Evolutionary conservation across 2,113 vertebrate species (phyloP).

Genomic region (Pterocles orientalis): DNA sequence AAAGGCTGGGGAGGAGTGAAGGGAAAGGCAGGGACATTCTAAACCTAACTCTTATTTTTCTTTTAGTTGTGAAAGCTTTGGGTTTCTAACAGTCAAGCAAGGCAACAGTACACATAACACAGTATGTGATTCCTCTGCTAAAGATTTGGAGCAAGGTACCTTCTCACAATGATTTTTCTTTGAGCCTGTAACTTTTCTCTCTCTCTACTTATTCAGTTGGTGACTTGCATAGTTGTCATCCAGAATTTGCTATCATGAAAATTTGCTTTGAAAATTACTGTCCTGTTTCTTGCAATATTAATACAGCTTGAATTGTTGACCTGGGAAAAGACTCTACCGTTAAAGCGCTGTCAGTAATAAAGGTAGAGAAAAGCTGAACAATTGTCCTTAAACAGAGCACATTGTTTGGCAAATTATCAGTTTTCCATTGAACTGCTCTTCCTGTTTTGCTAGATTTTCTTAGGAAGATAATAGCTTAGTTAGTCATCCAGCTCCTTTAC

Average conservation of each 20-base stretch:
- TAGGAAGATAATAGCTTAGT: background rate
- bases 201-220: fast-evolving
- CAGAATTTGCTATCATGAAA: background rate
- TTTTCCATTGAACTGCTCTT: background rate
- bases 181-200: background rate
- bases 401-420: background rate
- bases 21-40: too few species aligned
- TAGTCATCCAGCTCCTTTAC: background rate
- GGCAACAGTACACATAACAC: constrained; percentile 72
- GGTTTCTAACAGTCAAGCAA: background rate
- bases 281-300: background rate
- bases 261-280: background rate
- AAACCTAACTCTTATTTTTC: background rate
- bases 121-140: background rate
- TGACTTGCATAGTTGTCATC: background rate
- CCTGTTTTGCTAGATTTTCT: background rate
- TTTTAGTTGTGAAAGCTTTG: constrained; percentile 58
- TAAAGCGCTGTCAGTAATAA: background rate
- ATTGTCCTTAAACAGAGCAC: background rate
- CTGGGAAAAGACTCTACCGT: background rate
- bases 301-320: background rate
- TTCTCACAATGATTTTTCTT: background rate
- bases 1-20: background rate
- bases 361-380: background rate
- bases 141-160: background rate